Conservation (phyloP, 2,797 vertebrate genomes). For the Fringilla coelebs region DNA sequence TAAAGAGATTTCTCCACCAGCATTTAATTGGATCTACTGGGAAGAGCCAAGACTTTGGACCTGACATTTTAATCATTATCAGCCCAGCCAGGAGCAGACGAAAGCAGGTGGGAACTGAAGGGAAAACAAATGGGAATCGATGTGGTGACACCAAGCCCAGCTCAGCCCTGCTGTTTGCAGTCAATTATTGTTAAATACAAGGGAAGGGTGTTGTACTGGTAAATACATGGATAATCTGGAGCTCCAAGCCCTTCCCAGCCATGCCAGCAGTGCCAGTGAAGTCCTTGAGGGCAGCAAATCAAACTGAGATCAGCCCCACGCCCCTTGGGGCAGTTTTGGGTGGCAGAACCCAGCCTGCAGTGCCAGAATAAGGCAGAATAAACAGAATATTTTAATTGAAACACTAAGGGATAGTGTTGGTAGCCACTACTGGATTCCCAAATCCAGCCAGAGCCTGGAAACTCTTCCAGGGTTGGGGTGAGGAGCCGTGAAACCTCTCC, state of each 20-base stretch:
- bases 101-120: neutral
- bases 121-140: neutral
- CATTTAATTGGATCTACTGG: neutral
- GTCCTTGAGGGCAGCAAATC: accelerated
- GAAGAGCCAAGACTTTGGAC: neutral
- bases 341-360: neutral
- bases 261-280: accelerated
- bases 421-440: neutral
- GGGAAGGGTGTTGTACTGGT: no score
- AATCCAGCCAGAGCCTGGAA: neutral
- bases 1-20: neutral
- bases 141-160: neutral
- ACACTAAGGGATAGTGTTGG: neutral
- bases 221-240: neutral
- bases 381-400: conserved; percentile 11
- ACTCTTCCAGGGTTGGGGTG: neutral
- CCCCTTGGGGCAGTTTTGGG: accelerated
- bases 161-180: neutral
- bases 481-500: neutral
- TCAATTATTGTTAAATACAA: neutral
- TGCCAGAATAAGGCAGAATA: neutral
- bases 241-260: neutral
- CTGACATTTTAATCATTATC: neutral
- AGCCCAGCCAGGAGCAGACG: neutral
- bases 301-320: neutral